Conservation (phyloP, 1,140 invertebrate genomes). For the Zaprionus inermis region DNA sequence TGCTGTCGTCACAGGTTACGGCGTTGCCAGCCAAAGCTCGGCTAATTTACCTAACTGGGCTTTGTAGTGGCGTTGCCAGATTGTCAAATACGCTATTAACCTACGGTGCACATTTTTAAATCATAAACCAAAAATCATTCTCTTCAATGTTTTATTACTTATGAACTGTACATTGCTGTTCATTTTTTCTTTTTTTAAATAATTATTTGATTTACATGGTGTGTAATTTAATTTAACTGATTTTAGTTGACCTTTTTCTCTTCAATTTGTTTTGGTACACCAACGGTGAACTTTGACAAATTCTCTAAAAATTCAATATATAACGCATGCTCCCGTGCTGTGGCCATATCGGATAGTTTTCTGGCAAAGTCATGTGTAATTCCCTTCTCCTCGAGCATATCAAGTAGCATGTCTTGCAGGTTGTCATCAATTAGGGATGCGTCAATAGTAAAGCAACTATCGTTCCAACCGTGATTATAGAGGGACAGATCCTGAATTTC, state of each 20-base stretch:
- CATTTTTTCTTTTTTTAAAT: not conserved
- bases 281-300: conserved; percentile 35
- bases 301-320: conserved; percentile 45
- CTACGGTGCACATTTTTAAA: no score
- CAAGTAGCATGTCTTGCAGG: conserved; percentile 15
- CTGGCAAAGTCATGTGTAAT: conserved; percentile 40
- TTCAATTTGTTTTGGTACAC: conserved; percentile 16
- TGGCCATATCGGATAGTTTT: conserved; percentile 49
- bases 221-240: not conserved
- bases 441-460: conserved; percentile 32
- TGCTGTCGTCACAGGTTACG: conserved; percentile 44
- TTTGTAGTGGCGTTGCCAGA: conserved; percentile 34
- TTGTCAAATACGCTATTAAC: no score
- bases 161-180: not conserved
- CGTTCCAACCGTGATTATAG: conserved; percentile 28
- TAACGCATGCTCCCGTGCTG: conserved; percentile 29
- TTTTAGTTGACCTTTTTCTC: conserved; percentile 6
- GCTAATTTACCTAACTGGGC: conserved; percentile 19
- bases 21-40: conserved; percentile 45
- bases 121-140: not conserved
- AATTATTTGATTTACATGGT: not conserved
- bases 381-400: conserved; percentile 40
- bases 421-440: conserved; percentile 28
- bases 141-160: not conserved
- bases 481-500: conserved; percentile 36